Evolutionary conservation across 1,140 invertebrate genomes (phyloP), one percentile per base, ranked within the genome.

Genomic region (Goniozus legneri): DNA sequence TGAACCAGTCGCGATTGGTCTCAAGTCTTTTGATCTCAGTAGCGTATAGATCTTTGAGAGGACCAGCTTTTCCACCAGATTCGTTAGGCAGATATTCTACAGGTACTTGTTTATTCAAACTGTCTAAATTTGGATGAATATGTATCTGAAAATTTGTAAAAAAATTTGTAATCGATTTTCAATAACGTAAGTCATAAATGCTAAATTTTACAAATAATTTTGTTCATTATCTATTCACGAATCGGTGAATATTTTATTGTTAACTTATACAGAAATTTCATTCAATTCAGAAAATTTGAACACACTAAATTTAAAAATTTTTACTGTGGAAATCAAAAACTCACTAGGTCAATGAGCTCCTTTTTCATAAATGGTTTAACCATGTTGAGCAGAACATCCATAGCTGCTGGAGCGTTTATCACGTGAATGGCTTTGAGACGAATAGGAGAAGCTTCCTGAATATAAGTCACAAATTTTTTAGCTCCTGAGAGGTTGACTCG

Each of bases 351-450:
- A 8, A 79, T 55, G 0, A 87, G 57, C 24, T 82, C 75, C 36
- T 83, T 84, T 49, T 83, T 85, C 75, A 86, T 78, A 40, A 87
- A 84, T 0, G 85, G 84, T 44, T 75, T 81, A 56, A 84, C 70
- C 27, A 87, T 46, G 12, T 78, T 79, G 65, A 87, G 57, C 10
- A 85, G 58, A 52, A 81, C 80, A 52, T 86, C 84, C 70, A 86
- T 79, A 39, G 83, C 80, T 0, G 76, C 64, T 1, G 80, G 79
- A 13, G 79, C 77, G 52, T 85, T 86, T 18, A 86, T 62, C 47
- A 83, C 79, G 65, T 86, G 83, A 4, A 86, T 69, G 1, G 77
- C 78, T 50, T 82, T 82, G 8, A 87, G 48, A 30, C 79, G 76
- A 16, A 85, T 67, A 2, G 85, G 78, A 60, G 80, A 73, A 2